A percentile compares a stretch with the other conserved stretches of the same genome.
These are phyloP conservation scores for Elaphurus davidianus DNA, from an alignment of 2,113 vertebrate genomes.

Conservation along the genomic window DNA sequence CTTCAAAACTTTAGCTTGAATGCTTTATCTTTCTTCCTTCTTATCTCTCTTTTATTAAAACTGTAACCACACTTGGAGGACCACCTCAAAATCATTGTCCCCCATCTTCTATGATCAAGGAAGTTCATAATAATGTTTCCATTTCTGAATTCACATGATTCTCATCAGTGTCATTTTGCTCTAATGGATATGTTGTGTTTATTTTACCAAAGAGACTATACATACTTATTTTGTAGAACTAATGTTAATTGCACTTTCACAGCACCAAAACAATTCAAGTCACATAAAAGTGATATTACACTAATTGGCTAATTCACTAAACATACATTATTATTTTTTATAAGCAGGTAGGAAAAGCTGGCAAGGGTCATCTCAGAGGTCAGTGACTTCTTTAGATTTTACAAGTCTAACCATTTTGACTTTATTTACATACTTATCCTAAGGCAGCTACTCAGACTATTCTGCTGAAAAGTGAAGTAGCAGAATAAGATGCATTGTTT, in stretches of 20 bases:
- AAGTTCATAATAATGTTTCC: neutral
- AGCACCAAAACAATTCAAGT: neutral
- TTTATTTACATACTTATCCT: neutral
- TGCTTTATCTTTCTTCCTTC: neutral
- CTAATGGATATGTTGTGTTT: neutral
- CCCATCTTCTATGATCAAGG: neutral
- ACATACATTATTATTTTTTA: neutral
- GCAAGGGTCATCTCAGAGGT: neutral
- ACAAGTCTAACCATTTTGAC: neutral
- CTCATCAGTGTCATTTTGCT: neutral
- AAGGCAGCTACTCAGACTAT: conserved; percentile 14
- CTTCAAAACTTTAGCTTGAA: neutral
- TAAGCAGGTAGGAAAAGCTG: neutral
- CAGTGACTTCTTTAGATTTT: neutral
- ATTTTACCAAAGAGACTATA: neutral
- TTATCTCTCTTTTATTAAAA: neutral
- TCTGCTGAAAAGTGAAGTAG: neutral
- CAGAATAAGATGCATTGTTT: neutral
- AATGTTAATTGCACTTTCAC: neutral
- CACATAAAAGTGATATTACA: neutral
- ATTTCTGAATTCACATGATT: neutral
- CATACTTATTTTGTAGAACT: neutral
- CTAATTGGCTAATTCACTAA: neutral
- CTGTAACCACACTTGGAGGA: neutral
- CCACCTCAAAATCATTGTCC: neutral